phyloP scores from a whole-genome alignment of 2,113 vertebrate genomes.

The Microcebus griseorufus region DNA sequence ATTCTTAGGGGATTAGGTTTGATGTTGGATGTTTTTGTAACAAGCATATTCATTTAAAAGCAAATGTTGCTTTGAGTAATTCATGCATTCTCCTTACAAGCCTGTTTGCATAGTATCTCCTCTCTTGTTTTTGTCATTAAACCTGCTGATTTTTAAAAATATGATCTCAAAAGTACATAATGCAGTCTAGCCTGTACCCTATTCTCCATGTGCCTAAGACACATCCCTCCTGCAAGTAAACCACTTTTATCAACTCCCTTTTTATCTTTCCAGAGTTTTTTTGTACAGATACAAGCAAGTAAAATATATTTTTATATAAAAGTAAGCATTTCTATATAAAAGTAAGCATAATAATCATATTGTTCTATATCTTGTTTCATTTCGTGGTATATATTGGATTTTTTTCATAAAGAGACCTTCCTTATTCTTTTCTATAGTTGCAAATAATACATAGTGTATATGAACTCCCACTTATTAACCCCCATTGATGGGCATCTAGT shows the following conservation, averaged over 20 bases:
- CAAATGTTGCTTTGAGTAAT: constrained; percentile 24
- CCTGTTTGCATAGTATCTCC: neutral
- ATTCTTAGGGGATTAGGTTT: neutral
- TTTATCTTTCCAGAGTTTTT: neutral
- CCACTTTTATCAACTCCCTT: neutral
- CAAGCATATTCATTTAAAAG: constrained; percentile 46
- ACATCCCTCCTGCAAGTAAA: neutral
- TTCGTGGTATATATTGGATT: neutral
- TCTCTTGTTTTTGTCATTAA: constrained; percentile 29
- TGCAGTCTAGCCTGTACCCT: neutral
- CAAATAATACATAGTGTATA: neutral
- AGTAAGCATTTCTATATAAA: neutral
- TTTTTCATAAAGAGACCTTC: neutral
- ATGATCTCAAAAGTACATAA: neutral
- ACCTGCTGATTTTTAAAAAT: neutral
- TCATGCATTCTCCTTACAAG: constrained; percentile 23
- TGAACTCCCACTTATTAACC: neutral
- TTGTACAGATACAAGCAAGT: neutral
- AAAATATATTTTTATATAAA: neutral
- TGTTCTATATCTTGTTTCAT: neutral
- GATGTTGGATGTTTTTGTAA: constrained; percentile 37
- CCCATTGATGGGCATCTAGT: neutral
- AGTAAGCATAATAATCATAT: neutral
- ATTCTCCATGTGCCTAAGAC: neutral
- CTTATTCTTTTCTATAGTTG: neutral